A percentile compares a stretch with the other conserved stretches of the same genome.
Evolutionary conservation across 2,888 invertebrate species (phyloP).

Genomic region (Hydrotaea diabolus): DNA sequence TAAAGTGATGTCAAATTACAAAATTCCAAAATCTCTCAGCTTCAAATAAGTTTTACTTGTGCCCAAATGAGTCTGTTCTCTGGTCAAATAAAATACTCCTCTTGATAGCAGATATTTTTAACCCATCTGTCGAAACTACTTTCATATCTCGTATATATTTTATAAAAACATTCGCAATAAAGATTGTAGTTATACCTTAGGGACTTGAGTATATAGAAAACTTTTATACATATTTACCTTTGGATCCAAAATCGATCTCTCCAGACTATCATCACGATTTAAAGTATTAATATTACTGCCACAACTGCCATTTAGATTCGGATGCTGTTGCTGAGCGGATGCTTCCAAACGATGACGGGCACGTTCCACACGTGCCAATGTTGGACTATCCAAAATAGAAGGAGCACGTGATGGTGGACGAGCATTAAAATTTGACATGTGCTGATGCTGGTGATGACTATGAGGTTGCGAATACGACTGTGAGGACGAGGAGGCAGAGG

Average conservation of each 20-base stretch:
- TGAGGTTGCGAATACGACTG: conserved; percentile 63
- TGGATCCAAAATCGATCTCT: conserved; percentile 78
- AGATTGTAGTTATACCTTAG: no score
- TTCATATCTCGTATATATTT: no score
- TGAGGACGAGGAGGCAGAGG: conserved; percentile 32
- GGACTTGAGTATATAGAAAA: no score
- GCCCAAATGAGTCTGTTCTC: no score
- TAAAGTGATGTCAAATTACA: no score
- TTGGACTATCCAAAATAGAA: conserved; percentile 84
- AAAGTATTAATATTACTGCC: conserved; percentile 74
- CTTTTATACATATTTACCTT: conserved; percentile 72
- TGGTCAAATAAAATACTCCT: no score
- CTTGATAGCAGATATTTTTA: no score
- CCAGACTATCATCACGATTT: conserved; percentile 79
- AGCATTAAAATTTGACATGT: conserved; percentile 67
- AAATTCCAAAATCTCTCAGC: no score
- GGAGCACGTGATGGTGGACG: conserved; percentile 80
- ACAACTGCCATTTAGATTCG: conserved; percentile 66
- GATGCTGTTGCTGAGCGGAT: conserved; percentile 70
- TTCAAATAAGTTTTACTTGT: no score
- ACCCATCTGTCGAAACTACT: no score
- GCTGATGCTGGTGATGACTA: background rate
- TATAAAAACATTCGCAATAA: no score
- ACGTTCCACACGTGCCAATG: conserved; percentile 83
- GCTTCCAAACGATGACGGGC: conserved; percentile 83